Evolutionary conservation across 2,797 vertebrate species (phyloP), one percentile per base, ranked within the genome.

Genomic region (Bovichtus variegatus): DNA sequence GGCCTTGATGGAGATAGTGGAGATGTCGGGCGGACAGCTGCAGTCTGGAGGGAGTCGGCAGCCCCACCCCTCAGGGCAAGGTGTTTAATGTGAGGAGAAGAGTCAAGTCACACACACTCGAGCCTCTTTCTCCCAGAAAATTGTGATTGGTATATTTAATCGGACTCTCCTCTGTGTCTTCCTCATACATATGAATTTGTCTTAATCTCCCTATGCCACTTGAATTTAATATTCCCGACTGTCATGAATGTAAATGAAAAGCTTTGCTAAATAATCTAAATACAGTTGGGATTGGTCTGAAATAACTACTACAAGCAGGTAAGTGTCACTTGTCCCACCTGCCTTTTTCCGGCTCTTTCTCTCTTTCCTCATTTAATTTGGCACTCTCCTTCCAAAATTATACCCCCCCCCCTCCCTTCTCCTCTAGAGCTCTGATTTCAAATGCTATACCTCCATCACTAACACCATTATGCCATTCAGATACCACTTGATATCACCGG

Each of bases 401-500:
- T 27, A 29, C 41, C 41, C 29, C 64, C 34, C 7, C 15, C 5
- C 18, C 6, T 2, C n/a, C 13, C 21, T 47, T 34, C 54, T 51
- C 34, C 27, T 8, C 19, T 27, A 36, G 1, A 59, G 59, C 74
- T 84, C 81, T 40, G 76, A 71, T 87, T 83, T 90, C 85, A 76
- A 27, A 54, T 2, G 5, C 40, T 81, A 40, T n/a, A 23, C 60
- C 46, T 78, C 79, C 60, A 71, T 82, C 71, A 21, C 68, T 85
- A 88, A 88, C 80, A 64, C 60, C 71, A 78, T 89, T 79, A 86
- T 13, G 15, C 51, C 67, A 18, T 84, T 88, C 72, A 58, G 31
- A 84, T 87, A 73, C 16, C 72, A 80, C 88, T 80, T 86, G 82
- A 91, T 91, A 86, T 82, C 61, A 40, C 63, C 16, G 5, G 57